Conservation (phyloP, 2,888 invertebrate species). For the Tipula confusa region DNA sequence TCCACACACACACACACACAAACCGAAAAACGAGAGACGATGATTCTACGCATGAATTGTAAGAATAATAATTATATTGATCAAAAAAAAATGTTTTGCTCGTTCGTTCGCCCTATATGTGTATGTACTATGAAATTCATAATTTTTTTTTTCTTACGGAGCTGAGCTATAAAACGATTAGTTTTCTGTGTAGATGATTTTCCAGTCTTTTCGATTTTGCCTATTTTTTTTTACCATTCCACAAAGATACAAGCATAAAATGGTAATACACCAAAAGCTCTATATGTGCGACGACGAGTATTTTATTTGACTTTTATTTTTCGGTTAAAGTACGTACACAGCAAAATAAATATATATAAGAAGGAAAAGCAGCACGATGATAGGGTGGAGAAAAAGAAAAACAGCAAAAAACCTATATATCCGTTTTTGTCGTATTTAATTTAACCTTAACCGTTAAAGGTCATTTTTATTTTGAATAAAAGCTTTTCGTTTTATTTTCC, state of each 20-base stretch:
- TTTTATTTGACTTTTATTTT: too few species aligned
- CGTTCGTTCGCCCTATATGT: background rate
- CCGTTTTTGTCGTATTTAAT: conserved; percentile 1
- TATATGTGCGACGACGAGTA: background rate
- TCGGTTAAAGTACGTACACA: background rate
- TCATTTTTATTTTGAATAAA: conserved; percentile 20
- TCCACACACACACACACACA: background rate
- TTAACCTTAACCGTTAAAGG: conserved; percentile 25
- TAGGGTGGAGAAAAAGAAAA: too few species aligned
- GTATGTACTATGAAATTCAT: background rate
- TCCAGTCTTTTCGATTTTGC: background rate
- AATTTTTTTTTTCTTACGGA: background rate
- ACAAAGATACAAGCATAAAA: background rate
- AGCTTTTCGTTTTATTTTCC: background rate
- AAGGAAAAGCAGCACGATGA: background rate
- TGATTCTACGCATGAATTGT: conserved; percentile 20
- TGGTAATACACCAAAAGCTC: background rate
- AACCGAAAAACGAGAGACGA: background rate
- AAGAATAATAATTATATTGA: conserved; percentile 20
- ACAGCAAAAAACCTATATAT: conserved; percentile 3
- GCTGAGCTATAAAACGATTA: background rate
- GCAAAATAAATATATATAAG: background rate
- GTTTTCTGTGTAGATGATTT: background rate
- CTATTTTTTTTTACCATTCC: background rate
- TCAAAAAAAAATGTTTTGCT: conserved; percentile 5